These are phyloP conservation scores for Dipodomys merriami DNA, from an alignment of 2,113 vertebrate genomes.

Conservation along the genomic window DNA sequence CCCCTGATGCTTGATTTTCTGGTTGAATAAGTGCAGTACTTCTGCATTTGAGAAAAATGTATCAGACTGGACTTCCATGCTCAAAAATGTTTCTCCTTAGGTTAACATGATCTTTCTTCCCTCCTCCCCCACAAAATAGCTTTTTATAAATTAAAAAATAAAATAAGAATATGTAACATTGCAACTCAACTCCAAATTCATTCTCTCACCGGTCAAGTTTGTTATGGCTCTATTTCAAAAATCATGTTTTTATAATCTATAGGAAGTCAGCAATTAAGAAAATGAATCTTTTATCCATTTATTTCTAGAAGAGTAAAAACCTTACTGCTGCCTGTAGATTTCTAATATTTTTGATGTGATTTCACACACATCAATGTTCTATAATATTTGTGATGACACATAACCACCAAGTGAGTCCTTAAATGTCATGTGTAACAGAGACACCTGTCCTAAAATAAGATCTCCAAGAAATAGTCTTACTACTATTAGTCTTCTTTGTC, in stretches of 20 bases:
- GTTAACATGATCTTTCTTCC: conserved; percentile 56
- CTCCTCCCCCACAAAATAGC: conserved; percentile 11
- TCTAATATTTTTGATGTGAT: not conserved
- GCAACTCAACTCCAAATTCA: not conserved
- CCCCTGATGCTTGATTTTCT: conserved; percentile 54
- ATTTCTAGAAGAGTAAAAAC: not conserved
- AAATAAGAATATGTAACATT: not conserved
- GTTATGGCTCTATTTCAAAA: not conserved
- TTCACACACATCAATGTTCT: not conserved
- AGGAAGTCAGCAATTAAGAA: not conserved
- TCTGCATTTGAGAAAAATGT: conserved; percentile 58
- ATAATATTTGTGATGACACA: conserved; percentile 33
- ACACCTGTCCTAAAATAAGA: conserved; percentile 29
- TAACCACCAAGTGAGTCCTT: not conserved
- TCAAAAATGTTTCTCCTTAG: conserved; percentile 63
- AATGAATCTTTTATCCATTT: not conserved
- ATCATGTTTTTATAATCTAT: not conserved
- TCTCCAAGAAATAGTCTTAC: conserved; percentile 23
- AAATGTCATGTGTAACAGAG: not conserved
- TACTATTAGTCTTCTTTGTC: not conserved
- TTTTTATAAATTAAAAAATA: conserved; percentile 42
- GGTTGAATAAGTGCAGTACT: conserved; percentile 53
- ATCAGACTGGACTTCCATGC: conserved; percentile 37
- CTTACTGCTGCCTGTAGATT: not conserved
- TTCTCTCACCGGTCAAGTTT: not conserved